A percentile compares a stretch with the other conserved stretches of the same genome.
These are phyloP conservation scores for Cantharis lateralis DNA, from an alignment of 2,888 invertebrate genomes.

Conservation along the genomic window DNA sequence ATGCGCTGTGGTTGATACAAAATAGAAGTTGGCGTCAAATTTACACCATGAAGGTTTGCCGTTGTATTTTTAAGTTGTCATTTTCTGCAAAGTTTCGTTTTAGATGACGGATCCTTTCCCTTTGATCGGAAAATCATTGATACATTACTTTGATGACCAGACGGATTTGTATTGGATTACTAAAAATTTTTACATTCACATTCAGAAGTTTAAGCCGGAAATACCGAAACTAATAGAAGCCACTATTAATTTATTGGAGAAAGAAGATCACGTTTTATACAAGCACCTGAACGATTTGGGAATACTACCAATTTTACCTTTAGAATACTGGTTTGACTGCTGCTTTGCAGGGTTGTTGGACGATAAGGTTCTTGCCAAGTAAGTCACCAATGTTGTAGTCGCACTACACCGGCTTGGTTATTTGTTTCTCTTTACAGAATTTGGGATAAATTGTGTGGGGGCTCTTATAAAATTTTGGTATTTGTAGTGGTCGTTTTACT, in stretches of 20 bases:
- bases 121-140: constrained; percentile 70
- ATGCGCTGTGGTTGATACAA: constrained; percentile 83
- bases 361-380: constrained; percentile 79
- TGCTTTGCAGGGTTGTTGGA: constrained; percentile 83
- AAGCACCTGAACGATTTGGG: constrained; percentile 70
- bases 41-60: constrained; percentile 55
- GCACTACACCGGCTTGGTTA: not conserved
- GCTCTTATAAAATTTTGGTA: constrained; percentile 80
- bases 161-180: constrained; percentile 84
- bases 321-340: constrained; percentile 79
- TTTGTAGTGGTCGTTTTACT: constrained; percentile 78
- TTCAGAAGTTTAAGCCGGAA: constrained; percentile 69
- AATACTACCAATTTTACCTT: constrained; percentile 67
- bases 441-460: constrained; percentile 88
- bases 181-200: constrained; percentile 73
- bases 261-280: constrained; percentile 75
- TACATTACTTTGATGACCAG: constrained; percentile 73
- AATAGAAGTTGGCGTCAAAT: constrained; percentile 64
- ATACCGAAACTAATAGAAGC: constrained; percentile 69
- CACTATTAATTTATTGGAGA: constrained; percentile 70
- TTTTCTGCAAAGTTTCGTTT: constrained; percentile 19
- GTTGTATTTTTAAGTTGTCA: not conserved
- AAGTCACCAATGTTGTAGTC: constrained; percentile 36
- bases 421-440: constrained; percentile 61
- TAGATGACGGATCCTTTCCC: constrained; percentile 61